Conservation (phyloP, 1,140 invertebrate species). For the Drosophila insularis region DNA sequence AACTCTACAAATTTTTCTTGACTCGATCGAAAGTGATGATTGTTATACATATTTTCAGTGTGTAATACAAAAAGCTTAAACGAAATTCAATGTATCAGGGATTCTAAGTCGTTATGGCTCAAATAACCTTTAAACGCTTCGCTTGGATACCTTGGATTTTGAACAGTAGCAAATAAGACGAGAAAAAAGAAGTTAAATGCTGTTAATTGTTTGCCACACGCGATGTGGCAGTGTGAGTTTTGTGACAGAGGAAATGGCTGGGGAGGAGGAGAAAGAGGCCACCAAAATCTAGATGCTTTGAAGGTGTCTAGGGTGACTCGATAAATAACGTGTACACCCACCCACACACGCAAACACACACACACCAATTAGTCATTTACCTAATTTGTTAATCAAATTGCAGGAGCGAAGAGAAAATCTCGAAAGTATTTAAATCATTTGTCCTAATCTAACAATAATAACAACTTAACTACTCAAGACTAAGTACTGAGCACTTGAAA, state of each 20-base stretch:
- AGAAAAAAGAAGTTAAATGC: constrained; percentile 37
- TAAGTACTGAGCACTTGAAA: background rate
- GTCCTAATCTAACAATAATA: constrained; percentile 23
- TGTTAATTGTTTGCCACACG: constrained; percentile 34
- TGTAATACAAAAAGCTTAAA: background rate
- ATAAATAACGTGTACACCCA: background rate
- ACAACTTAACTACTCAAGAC: background rate
- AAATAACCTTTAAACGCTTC: constrained; percentile 6
- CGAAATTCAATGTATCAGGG: background rate
- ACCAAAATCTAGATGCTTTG: background rate
- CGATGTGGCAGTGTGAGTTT: background rate
- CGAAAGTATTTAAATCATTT: constrained; percentile 9
- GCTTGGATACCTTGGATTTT: constrained; percentile 1
- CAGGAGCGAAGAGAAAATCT: too few species aligned
- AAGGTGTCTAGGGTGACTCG: background rate
- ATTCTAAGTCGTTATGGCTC: background rate
- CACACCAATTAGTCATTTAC: background rate
- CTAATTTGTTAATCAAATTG: background rate
- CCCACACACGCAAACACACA: background rate
- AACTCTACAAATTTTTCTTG: too few species aligned
- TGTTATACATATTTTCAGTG: too few species aligned
- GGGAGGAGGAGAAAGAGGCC: background rate
- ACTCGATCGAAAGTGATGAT: too few species aligned
- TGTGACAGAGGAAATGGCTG: background rate
- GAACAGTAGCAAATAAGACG: background rate